Percentiles rank a stretch among this genome's conserved stretches.
These are phyloP conservation scores for Zelleria hepariella DNA, from an alignment of 2,888 invertebrate genomes.

Conservation along the genomic window DNA sequence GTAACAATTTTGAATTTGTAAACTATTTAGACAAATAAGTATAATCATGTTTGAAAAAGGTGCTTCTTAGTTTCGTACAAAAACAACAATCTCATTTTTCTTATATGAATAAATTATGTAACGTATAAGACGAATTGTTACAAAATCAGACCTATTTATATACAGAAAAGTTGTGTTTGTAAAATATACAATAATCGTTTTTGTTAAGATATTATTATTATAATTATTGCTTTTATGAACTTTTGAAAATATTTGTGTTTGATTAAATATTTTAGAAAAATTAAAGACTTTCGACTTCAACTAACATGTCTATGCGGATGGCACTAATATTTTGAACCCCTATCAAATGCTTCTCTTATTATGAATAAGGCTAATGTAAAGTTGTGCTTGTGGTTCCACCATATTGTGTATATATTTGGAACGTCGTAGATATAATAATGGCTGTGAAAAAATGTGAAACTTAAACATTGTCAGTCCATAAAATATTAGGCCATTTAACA, in stretches of 20 bases:
- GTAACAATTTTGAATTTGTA: no score
- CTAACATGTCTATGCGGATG: constrained; percentile 3
- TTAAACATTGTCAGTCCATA: constrained; percentile 43
- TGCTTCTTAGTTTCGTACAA: not conserved
- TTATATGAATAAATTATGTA: not conserved
- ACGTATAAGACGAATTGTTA: not conserved
- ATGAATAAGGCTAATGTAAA: constrained; percentile 7
- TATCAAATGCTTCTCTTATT: constrained; percentile 12
- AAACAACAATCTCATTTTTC: not conserved
- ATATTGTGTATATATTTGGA: constrained; percentile 7
- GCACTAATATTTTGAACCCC: not conserved
- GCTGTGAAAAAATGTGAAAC: constrained; percentile 59
- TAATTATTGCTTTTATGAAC: not conserved
- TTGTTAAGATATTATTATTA: not conserved
- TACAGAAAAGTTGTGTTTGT: not conserved
- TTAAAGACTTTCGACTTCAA: not conserved
- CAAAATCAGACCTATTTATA: not conserved
- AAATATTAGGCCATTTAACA: not conserved
- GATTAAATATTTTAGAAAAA: not conserved
- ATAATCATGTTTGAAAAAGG: not conserved
- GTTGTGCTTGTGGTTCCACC: not conserved
- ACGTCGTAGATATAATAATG: constrained; percentile 50
- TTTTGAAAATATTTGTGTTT: not conserved
- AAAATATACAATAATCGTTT: not conserved
- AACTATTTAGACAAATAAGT: not conserved